Conservation (phyloP, 2,797 vertebrate species). For the Luscinia megarhynchos region DNA sequence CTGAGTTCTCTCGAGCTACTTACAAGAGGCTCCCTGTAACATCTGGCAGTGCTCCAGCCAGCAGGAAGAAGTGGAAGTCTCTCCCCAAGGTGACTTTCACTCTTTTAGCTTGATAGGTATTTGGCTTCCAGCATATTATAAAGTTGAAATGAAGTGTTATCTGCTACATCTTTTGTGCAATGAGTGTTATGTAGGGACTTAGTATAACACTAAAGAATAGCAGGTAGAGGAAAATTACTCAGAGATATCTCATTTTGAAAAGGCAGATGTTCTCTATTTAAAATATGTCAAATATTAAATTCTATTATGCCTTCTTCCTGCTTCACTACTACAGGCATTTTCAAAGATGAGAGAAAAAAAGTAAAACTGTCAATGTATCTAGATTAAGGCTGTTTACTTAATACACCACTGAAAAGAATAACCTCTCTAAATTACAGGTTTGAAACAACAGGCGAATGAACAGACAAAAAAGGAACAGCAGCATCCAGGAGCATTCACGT, state of each 20-base stretch:
- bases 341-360: not conserved
- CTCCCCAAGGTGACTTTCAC: slow-evolving; percentile 67
- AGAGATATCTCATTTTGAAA: slow-evolving; percentile 16
- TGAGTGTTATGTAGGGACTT: not conserved
- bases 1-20: not conserved
- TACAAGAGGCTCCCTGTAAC: not conserved
- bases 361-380: not conserved
- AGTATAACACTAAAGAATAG: not conserved
- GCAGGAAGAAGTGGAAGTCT: not conserved
- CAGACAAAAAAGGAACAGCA: not conserved
- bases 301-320: not conserved
- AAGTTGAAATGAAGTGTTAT: slow-evolving; percentile 34
- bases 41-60: not conserved
- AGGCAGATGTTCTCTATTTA: slow-evolving; percentile 43
- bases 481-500: not conserved
- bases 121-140: slow-evolving; percentile 51
- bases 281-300: slow-evolving; percentile 34
- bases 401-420: not conserved
- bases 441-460: not conserved
- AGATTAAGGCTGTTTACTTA: slow-evolving; percentile 33
- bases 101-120: slow-evolving; percentile 13
- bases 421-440: not conserved
- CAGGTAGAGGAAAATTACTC: slow-evolving; percentile 30
- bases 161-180: slow-evolving; percentile 27
- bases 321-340: slow-evolving; percentile 7